Evolutionary conservation across 2,888 invertebrate genomes (phyloP), one percentile per base, ranked within the genome.

Genomic region (Horisme vitalbata): DNA sequence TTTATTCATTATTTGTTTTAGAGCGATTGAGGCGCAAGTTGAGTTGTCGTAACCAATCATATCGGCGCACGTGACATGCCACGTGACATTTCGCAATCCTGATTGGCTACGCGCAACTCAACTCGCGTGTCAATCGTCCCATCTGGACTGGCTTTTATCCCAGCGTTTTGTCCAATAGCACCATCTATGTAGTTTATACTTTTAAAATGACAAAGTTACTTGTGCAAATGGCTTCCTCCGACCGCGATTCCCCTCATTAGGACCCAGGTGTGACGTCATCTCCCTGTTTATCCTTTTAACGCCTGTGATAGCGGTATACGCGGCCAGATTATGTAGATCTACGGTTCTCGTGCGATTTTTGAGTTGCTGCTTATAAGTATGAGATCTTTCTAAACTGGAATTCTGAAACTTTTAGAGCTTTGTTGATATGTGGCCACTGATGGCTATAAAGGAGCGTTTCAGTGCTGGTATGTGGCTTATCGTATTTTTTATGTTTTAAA

Each of bases 221-320:
- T n/a, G 24, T 5, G 11, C 18, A 36, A 47, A 61, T 51, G 55
- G 51, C 54, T 63, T 61, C 56, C 45, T 52, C 56, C 55, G 41
- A 15, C 41, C 58, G 41, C 56, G 39, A 59, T 61, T 72, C 67
- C 67, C 71, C 72, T 76, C 71, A 76, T 76, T 74, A 76, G 55
- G 32, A 51, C 49, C 50, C 52, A 36, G 63, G 58, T 55, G 46
- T 39, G 50, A 48, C 55, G 43, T 33, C 52, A 12, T 24, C 38
- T 34, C 18, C 26, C 63, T 67, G 68, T 73, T 77, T 73, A 77
- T 71, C 70, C 69, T 51, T 61, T 67, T 71, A 72, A 73, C 68
- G 65, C 41, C 45, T 59, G 33, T 52, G 66, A 77, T 76, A 70
- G 67, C 65, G 59, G 67, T 72, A 59, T 66, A 59, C 58, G 39